Evolutionary conservation across 2,113 vertebrate species (phyloP).

Genomic region (Ciconia stormi): DNA sequence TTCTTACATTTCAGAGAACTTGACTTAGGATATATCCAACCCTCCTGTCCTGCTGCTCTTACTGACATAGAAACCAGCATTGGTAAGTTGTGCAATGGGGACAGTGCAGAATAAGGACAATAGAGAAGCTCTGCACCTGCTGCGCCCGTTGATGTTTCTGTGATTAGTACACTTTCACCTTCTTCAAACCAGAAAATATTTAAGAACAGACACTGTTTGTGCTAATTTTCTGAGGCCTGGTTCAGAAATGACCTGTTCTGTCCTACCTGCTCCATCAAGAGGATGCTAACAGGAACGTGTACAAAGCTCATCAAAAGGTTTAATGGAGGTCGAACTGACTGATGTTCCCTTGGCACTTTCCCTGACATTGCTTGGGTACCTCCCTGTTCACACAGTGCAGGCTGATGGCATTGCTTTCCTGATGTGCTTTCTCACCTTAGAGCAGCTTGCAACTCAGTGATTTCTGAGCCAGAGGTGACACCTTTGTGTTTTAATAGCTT

Average conservation of each 20-base stretch:
- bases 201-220: not conserved
- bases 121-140: not conserved
- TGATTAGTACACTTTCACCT: not conserved
- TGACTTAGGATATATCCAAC: not conserved
- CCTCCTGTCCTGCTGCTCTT: not conserved
- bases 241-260: not conserved
- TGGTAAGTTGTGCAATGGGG: not conserved
- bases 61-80: not conserved
- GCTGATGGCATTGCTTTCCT: not conserved
- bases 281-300: not conserved
- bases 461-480: not conserved
- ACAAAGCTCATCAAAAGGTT: not conserved
- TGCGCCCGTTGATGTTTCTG: not conserved
- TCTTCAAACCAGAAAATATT: not conserved
- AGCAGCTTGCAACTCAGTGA: not conserved
- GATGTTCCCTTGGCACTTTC: not conserved
- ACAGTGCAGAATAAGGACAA: not conserved
- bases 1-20: not conserved
- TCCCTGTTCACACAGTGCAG: not conserved
- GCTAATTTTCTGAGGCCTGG: not conserved
- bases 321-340: not conserved
- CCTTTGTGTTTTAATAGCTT: not conserved
- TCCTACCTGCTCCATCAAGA: not conserved
- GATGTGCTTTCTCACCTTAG: not conserved
- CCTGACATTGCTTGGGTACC: not conserved